Evolutionary conservation across 2,888 invertebrate species (phyloP).

Genomic region (Ornithoptera priamus): DNA sequence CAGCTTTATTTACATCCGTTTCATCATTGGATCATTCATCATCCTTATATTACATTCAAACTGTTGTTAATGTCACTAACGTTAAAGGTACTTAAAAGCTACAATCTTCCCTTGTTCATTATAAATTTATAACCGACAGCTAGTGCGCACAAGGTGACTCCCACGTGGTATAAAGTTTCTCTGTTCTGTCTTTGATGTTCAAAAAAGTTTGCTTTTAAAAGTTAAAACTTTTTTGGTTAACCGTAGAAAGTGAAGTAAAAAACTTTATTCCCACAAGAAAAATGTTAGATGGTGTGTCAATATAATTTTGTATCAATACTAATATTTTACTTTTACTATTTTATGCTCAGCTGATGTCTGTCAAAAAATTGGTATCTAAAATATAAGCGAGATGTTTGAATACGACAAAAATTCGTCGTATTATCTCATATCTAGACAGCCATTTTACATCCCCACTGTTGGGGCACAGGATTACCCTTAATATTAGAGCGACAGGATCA

Average conservation of each 20-base stretch:
- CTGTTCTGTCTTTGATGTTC: neutral
- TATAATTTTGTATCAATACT: neutral
- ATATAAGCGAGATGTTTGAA: neutral
- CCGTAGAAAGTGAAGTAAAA: neutral
- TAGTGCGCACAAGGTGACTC: constrained; percentile 4
- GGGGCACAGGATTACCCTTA: no score
- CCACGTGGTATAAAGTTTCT: constrained; percentile 2
- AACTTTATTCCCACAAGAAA: constrained; percentile 1
- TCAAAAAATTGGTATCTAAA: neutral
- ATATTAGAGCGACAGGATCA: no score
- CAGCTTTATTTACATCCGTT: no score
- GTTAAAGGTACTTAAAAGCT: constrained; percentile 1
- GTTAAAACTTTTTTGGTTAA: no score
- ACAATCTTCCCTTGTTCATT: constrained; percentile 9
- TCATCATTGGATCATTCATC: no score
- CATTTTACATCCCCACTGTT: no score
- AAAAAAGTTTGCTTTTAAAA: constrained; percentile 5
- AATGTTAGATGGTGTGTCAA: neutral
- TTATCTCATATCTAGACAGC: no score
- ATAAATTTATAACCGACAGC: constrained; percentile 8
- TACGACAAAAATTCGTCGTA: neutral
- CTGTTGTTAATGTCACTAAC: neutral
- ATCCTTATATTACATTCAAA: no score
- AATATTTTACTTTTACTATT: neutral
- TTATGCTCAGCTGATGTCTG: neutral